These are phyloP conservation scores for Sclerurus mexicanus DNA, from an alignment of 2,113 vertebrate species.

Conservation along the genomic window DNA sequence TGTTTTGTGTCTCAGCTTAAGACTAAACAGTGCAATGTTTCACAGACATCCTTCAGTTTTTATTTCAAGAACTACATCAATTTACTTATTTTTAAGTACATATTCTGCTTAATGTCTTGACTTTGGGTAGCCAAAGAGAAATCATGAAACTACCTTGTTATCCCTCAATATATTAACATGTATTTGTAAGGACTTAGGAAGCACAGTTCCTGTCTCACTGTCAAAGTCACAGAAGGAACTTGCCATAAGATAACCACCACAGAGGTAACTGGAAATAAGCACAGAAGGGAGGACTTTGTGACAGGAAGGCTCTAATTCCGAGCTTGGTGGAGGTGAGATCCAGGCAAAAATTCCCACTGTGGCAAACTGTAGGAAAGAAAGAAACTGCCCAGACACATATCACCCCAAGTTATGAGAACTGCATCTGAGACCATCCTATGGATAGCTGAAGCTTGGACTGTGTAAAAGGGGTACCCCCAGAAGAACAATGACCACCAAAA, in stretches of 20 bases:
- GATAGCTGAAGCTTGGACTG: neutral
- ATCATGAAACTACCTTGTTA: neutral
- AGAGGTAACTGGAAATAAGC: neutral
- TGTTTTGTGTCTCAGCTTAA: neutral
- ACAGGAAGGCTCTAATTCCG: neutral
- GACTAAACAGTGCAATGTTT: neutral
- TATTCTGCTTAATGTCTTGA: neutral
- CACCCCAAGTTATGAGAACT: neutral
- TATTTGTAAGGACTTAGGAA: neutral
- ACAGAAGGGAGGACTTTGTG: neutral
- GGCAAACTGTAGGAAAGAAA: neutral
- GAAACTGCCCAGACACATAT: neutral
- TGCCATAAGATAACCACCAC: neutral
- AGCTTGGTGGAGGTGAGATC: neutral
- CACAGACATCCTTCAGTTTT: neutral
- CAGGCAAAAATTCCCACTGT: neutral
- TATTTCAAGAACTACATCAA: neutral
- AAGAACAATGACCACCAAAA: neutral
- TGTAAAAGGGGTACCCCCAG: rapidly evolving
- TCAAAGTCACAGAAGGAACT: neutral
- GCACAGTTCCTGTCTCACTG: neutral
- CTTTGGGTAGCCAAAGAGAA: neutral
- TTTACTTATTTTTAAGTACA: neutral
- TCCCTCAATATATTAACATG: neutral
- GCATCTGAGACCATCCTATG: rapidly evolving